These are phyloP conservation scores for Ascidia mentula DNA, from an alignment of 23 tunicate species.

Conservation along the genomic window DNA sequence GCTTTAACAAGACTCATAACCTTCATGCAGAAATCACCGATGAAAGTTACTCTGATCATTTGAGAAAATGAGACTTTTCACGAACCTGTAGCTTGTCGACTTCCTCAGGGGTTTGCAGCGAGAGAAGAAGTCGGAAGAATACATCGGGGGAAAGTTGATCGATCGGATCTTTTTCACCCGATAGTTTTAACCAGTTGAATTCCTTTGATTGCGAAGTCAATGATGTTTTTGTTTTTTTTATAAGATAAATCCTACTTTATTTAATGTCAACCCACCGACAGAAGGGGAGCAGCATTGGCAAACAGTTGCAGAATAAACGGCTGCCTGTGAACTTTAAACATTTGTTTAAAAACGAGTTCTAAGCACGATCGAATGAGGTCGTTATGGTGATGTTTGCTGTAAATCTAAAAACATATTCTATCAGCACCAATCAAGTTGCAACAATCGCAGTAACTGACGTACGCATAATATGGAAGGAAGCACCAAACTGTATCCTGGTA, in stretches of 20 bases:
- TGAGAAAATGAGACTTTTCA: neutral
- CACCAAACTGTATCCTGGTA: slow-evolving; percentile 71
- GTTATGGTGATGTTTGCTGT: slow-evolving; percentile 71
- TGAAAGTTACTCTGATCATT: neutral
- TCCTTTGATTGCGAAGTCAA: neutral
- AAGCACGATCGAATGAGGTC: slow-evolving; percentile 36
- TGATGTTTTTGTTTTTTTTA: neutral
- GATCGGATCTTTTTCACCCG: neutral
- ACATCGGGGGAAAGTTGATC: slow-evolving; percentile 44
- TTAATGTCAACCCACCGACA: slow-evolving; percentile 51
- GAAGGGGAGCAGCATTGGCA: slow-evolving; percentile 76
- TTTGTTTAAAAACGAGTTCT: slow-evolving; percentile 66
- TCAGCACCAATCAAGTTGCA: no score
- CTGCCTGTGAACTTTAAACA: slow-evolving; percentile 71
- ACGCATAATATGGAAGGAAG: slow-evolving; percentile 83
- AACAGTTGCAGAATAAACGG: slow-evolving; percentile 84
- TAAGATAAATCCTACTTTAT: neutral
- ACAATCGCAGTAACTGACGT: no score
- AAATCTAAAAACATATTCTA: slow-evolving; percentile 49
- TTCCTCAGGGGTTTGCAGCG: slow-evolving; percentile 22
- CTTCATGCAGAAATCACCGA: slow-evolving; percentile 17
- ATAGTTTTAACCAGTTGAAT: slow-evolving; percentile 9
- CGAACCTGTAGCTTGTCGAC: slow-evolving; percentile 29
- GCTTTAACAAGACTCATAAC: slow-evolving; percentile 52
- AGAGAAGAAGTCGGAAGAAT: slow-evolving; percentile 37